Conservation (phyloP, 2,113 vertebrate species). For the Cyprinus carpio region DNA sequence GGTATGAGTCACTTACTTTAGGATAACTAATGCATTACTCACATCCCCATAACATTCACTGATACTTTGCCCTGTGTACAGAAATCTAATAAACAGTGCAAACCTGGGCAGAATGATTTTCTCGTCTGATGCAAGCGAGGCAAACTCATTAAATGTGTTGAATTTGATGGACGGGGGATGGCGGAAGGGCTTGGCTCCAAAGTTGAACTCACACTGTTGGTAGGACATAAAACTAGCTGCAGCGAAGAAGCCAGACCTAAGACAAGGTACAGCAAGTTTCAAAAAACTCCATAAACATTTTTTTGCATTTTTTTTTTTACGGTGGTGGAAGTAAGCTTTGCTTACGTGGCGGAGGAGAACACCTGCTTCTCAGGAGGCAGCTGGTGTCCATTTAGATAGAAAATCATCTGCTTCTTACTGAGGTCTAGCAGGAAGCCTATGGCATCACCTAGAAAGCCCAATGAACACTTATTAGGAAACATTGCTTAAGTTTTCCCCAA, state of each 20-base stretch:
- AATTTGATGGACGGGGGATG: slow-evolving; percentile 91
- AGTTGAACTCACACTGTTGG: slow-evolving; percentile 99
- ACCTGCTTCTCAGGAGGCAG: slow-evolving; percentile 98
- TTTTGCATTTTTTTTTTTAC: not conserved
- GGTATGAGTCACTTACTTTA: not conserved
- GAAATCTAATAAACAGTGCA: not conserved
- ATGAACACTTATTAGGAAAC: slow-evolving; percentile 33
- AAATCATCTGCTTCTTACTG: slow-evolving; percentile 98
- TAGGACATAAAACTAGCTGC: slow-evolving; percentile 99
- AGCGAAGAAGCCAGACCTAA: slow-evolving; percentile 96
- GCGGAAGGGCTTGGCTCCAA: slow-evolving; percentile 96
- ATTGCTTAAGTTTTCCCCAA: not conserved
- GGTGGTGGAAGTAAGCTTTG: slow-evolving; percentile 30
- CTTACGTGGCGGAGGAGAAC: slow-evolving; percentile 96
- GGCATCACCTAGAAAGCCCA: slow-evolving; percentile 84
- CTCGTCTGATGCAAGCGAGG: slow-evolving; percentile 90
- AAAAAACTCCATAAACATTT: not conserved
- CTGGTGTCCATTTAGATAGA: slow-evolving; percentile 95
- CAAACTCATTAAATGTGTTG: slow-evolving; percentile 98
- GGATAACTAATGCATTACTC: not conserved
- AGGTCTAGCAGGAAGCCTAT: slow-evolving; percentile 97
- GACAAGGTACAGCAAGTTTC: not conserved
- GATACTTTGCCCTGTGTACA: slow-evolving; percentile 38
- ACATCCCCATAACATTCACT: slow-evolving; percentile 5
- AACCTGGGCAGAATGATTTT: slow-evolving; percentile 98